These are phyloP conservation scores for Drosophila algonquin DNA, from an alignment of 2,888 invertebrate genomes.

Conservation along the genomic window DNA sequence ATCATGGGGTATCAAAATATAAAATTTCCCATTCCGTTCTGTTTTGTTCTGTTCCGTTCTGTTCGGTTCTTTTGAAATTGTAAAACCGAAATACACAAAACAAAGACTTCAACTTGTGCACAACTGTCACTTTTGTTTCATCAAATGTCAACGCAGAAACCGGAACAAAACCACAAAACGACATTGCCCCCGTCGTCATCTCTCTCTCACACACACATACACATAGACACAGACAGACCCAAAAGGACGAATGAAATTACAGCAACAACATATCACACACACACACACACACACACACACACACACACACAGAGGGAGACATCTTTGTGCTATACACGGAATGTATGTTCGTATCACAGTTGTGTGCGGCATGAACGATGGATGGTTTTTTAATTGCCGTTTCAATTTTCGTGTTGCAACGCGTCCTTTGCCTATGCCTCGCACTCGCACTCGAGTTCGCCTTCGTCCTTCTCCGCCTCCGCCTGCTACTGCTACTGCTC, in stretches of 20 bases:
- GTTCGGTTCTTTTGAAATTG: conserved; percentile 47
- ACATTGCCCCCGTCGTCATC: conserved; percentile 43
- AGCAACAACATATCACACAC: conserved; percentile 42
- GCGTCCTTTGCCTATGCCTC: conserved; percentile 49
- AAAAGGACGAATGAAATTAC: conserved; percentile 72
- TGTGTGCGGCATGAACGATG: conserved; percentile 69
- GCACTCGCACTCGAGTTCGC: conserved; percentile 14
- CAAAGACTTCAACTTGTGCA: conserved; percentile 74
- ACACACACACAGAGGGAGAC: not conserved
- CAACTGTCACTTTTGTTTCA: conserved; percentile 80
- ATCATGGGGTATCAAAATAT: conserved; percentile 45
- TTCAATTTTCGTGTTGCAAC: conserved; percentile 76
- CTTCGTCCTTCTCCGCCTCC: conserved; percentile 19
- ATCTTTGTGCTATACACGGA: conserved; percentile 20
- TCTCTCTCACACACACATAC: conserved; percentile 12
- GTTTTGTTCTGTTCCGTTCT: conserved; percentile 41
- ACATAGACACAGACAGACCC: conserved; percentile 15
- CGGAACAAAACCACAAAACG: conserved; percentile 78
- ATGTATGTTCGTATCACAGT: conserved; percentile 45
- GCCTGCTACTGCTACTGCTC: conserved; percentile 3
- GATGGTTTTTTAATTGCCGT: conserved; percentile 78
- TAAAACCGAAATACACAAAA: conserved; percentile 56
- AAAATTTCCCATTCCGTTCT: conserved; percentile 51
- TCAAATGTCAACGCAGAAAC: conserved; percentile 79
- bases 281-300: too few relatives aligned